Percentiles rank a stretch among this genome's conserved stretches.
Evolutionary conservation across 2,888 invertebrate species (phyloP).

Genomic region (Oxytorus armatus): DNA sequence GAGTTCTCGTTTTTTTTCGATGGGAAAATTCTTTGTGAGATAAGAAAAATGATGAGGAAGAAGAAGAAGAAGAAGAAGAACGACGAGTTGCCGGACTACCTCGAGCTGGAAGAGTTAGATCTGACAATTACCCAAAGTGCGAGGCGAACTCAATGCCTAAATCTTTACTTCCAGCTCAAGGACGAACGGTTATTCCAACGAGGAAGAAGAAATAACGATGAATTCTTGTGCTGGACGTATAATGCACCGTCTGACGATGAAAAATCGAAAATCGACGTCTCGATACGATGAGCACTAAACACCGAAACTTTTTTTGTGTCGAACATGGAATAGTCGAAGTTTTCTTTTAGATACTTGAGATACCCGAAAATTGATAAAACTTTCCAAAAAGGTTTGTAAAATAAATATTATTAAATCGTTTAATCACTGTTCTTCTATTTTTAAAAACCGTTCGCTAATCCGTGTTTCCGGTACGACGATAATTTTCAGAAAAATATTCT

Average conservation of each 20-base stretch:
- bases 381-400: neutral
- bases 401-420: neutral
- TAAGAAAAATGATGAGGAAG: slow-evolving; percentile 35
- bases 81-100: slow-evolving; percentile 76
- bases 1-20: neutral
- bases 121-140: slow-evolving; percentile 86
- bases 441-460: neutral
- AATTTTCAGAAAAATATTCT: neutral
- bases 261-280: neutral
- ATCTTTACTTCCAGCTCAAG: slow-evolving; percentile 89
- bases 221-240: slow-evolving; percentile 26
- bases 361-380: neutral
- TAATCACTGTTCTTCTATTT: neutral
- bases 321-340: neutral
- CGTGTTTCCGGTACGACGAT: neutral
- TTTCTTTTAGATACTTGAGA: neutral
- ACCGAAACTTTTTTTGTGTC: slow-evolving; percentile 40
- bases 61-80: slow-evolving; percentile 38
- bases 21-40: slow-evolving; percentile 23
- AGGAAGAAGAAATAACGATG: slow-evolving; percentile 6
- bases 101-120: slow-evolving; percentile 92
- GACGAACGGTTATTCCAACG: slow-evolving; percentile 74
- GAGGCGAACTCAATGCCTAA: slow-evolving; percentile 85
- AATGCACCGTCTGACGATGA: slow-evolving; percentile 32
- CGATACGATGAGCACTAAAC: slow-evolving; percentile 29